phyloP scores from a whole-genome alignment of 2,113 vertebrate species.

The Taxidea taxus region DNA sequence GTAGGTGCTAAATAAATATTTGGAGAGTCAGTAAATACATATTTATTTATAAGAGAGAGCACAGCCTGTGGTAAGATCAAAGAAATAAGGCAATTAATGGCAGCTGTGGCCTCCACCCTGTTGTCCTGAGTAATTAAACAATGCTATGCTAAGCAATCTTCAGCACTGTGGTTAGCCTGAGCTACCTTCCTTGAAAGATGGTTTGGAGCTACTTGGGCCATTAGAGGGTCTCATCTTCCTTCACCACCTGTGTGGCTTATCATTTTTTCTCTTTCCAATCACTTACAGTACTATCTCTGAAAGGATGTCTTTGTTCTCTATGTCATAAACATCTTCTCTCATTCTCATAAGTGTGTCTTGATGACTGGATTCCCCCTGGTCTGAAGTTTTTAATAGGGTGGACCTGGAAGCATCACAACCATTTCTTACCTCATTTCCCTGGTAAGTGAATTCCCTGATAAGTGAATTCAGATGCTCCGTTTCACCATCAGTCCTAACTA shows the following conservation, averaged over 20 bases:
- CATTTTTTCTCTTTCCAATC: not conserved
- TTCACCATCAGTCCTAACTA: not conserved
- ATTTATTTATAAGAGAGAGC: slow-evolving; percentile 7
- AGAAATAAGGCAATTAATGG: not conserved
- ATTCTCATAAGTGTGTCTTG: not conserved
- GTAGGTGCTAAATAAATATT: slow-evolving; percentile 20
- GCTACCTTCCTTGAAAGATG: not conserved
- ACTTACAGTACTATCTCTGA: not conserved
- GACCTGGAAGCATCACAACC: not conserved
- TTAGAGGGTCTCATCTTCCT: not conserved
- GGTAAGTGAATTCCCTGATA: not conserved
- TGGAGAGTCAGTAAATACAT: not conserved
- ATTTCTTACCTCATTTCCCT: not conserved
- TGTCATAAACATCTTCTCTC: no score
- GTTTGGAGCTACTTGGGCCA: not conserved
- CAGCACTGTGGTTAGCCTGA: not conserved
- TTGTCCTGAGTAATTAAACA: not conserved
- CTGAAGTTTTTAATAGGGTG: not conserved
- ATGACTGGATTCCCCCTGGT: not conserved
- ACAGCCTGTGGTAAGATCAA: not conserved
- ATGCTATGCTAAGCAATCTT: not conserved
- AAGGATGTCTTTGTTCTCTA: not conserved
- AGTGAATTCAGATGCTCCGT: not conserved
- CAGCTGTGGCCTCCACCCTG: not conserved
- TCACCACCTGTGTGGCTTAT: not conserved